These are phyloP conservation scores for Littorina saxatilis DNA, from an alignment of 1,140 invertebrate species.

Conservation along the genomic window DNA sequence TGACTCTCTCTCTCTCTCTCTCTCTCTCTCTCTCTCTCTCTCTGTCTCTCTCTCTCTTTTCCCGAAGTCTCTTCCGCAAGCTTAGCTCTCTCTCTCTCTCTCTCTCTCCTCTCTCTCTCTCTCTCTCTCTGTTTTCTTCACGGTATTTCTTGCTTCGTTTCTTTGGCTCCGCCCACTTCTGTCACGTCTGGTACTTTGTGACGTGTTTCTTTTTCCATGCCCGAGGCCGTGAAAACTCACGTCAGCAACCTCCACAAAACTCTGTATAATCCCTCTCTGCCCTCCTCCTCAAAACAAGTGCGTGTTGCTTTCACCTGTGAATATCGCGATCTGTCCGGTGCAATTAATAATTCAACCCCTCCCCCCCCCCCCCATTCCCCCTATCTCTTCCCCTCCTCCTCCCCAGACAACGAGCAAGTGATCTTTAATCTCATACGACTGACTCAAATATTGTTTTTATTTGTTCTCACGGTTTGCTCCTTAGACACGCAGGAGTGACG, in stretches of 20 bases:
- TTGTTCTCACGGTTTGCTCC: background rate
- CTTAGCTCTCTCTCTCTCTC: background rate
- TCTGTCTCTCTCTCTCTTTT: background rate
- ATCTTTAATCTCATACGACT: background rate
- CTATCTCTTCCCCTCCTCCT: background rate
- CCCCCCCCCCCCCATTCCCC: background rate
- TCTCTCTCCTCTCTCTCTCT: background rate
- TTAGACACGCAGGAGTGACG: background rate
- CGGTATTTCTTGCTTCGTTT: no score
- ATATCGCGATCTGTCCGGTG: background rate
- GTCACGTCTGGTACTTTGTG: no score
- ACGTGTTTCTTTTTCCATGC: no score
- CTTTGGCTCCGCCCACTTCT: no score
- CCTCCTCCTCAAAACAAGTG: background rate
- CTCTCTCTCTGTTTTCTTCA: background rate
- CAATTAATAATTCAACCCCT: background rate
- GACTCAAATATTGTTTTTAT: background rate
- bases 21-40: background rate
- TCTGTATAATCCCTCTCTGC: background rate
- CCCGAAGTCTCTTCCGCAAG: background rate
- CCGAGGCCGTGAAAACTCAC: background rate
- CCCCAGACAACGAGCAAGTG: background rate
- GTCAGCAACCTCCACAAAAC: background rate
- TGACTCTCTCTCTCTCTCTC: background rate
- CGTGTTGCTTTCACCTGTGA: background rate